phyloP scores from a whole-genome alignment of 2,888 invertebrate genomes.

The Mythimna loreyi region DNA sequence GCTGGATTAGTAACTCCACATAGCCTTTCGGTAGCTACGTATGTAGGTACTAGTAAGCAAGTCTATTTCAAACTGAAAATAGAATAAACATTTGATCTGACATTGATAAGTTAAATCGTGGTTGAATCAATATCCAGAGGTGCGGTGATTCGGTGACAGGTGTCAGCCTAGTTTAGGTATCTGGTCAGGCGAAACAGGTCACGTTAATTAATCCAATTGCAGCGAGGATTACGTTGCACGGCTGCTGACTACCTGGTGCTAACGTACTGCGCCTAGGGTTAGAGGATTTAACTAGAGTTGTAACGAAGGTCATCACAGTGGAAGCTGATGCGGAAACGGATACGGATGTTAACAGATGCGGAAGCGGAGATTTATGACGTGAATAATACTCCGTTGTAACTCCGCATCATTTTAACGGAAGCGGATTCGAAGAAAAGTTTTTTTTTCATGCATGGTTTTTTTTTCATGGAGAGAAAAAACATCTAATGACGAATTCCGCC shows the following conservation, averaged over 20 bases:
- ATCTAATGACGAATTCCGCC: no score
- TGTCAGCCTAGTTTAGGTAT: constrained; percentile 39
- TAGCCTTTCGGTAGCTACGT: no score
- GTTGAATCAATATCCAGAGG: constrained; percentile 15
- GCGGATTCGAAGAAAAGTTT: no score
- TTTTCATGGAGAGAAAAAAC: no score
- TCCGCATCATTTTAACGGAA: no score
- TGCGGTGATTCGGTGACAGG: constrained; percentile 15
- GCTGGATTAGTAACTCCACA: no score
- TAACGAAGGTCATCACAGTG: no score
- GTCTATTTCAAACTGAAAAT: constrained; percentile 7
- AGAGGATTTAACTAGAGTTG: not conserved
- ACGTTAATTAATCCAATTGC: constrained; percentile 49
- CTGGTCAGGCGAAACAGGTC: constrained; percentile 40
- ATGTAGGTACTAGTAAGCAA: not conserved
- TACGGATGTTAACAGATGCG: no score
- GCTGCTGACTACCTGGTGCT: constrained; percentile 28
- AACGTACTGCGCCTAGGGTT: constrained; percentile 23
- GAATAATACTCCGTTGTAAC: no score
- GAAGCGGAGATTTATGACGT: no score
- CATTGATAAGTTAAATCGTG: not conserved
- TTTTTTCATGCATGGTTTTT: no score
- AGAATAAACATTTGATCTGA: constrained; percentile 9
- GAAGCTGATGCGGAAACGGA: no score
- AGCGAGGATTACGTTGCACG: constrained; percentile 38